Percentiles rank a stretch among this genome's conserved stretches.
Evolutionary conservation across 2,797 vertebrate genomes (phyloP).

Genomic region (Setipinna tenuifilis): DNA sequence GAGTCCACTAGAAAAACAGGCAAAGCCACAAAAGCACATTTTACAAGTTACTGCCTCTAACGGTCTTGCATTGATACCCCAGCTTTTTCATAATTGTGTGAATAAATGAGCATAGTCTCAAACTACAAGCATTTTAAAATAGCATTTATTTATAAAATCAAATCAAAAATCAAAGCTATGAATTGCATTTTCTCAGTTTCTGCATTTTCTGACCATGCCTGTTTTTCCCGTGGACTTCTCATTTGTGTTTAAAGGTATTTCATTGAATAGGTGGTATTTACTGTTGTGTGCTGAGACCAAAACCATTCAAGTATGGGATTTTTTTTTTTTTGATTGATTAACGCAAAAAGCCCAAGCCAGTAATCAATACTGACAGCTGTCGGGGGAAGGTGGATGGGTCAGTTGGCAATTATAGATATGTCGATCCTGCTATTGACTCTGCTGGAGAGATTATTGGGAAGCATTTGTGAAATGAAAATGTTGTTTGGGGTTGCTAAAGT

Average conservation of each 20-base stretch:
- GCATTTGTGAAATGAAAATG: slow-evolving; percentile 23
- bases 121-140: too few species aligned
- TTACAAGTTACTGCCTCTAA: too few species aligned
- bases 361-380: slow-evolving; percentile 4
- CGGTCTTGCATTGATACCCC: too few species aligned
- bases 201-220: too few species aligned
- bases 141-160: too few species aligned
- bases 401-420: slow-evolving; percentile 6
- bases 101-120: too few species aligned
- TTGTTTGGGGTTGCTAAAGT: background rate
- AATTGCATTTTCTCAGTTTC: too few species aligned
- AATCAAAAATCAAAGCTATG: too few species aligned
- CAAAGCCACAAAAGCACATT: too few species aligned
- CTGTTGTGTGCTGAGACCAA: background rate
- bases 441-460: background rate
- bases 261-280: background rate
- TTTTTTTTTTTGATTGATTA: background rate
- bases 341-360: background rate
- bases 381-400: background rate
- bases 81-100: too few species aligned
- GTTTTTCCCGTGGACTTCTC: too few species aligned
- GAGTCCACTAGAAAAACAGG: too few species aligned
- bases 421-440: background rate
- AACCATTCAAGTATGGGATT: background rate
- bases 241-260: background rate